These are phyloP conservation scores for Ferrisia virgata DNA, from an alignment of 2,888 invertebrate genomes.

Conservation along the genomic window DNA sequence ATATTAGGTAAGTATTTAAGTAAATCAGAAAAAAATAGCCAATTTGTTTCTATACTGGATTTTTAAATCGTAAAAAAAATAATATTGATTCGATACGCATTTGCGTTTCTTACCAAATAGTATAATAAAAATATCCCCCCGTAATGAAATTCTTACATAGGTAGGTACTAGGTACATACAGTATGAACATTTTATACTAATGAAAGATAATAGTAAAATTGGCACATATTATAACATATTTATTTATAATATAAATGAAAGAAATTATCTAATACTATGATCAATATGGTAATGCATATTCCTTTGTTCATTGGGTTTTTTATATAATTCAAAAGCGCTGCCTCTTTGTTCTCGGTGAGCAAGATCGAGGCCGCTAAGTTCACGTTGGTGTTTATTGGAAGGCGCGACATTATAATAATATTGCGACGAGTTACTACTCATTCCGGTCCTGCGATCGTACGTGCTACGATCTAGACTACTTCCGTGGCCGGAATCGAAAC, in stretches of 20 bases:
- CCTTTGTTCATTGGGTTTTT: constrained; percentile 64
- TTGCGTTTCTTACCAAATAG: neutral
- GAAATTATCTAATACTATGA: constrained; percentile 51
- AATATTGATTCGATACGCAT: neutral
- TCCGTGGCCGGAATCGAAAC: constrained; percentile 56
- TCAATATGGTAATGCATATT: constrained; percentile 51
- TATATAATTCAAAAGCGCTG: constrained; percentile 91
- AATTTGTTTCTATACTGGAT: neutral
- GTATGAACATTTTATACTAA: neutral
- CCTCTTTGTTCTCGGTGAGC: constrained; percentile 88
- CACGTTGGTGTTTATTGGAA: constrained; percentile 52
- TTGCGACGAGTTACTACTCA: constrained; percentile 51
- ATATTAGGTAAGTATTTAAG: neutral
- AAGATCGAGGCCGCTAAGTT: constrained; percentile 61
- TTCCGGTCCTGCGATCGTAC: constrained; percentile 49
- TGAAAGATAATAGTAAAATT: constrained; percentile 7
- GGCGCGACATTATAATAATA: constrained; percentile 57
- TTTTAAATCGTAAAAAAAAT: neutral
- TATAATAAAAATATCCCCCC: neutral
- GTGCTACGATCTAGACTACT: constrained; percentile 57
- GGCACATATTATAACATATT: neutral
- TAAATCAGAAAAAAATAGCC: neutral
- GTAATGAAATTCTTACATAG: neutral
- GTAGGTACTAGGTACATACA: no score
- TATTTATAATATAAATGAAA: neutral